Conservation (phyloP, 2,113 vertebrate species). For the Anseranas semipalmata region DNA sequence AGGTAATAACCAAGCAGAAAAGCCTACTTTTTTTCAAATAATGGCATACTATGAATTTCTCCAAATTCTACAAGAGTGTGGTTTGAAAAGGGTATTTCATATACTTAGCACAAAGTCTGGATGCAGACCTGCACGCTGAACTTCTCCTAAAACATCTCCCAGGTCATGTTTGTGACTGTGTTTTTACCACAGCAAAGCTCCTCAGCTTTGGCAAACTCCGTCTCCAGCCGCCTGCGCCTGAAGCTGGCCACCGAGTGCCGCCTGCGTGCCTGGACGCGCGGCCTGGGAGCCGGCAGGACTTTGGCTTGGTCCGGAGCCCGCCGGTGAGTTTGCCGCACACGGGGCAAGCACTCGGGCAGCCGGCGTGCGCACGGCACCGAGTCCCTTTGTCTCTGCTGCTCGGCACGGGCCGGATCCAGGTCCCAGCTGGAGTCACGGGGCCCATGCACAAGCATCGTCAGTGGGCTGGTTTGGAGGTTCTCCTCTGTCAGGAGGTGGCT, state of each 20-base stretch:
- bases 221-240: rapidly evolving
- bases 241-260: rapidly evolving
- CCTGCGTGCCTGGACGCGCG: rapidly evolving
- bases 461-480: rapidly evolving
- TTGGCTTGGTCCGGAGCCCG: not conserved
- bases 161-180: rapidly evolving
- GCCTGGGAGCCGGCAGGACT: not conserved
- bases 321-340: rapidly evolving
- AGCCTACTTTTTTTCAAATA: not conserved
- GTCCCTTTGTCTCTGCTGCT: not conserved
- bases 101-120: not conserved
- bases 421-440: rapidly evolving
- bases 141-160: not conserved
- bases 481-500: not conserved
- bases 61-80: not conserved
- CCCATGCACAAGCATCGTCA: rapidly evolving
- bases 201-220: not conserved
- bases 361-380: not conserved
- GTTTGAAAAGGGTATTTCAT: not conserved
- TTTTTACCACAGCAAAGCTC: not conserved
- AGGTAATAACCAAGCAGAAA: not conserved
- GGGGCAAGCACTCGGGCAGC: rapidly evolving
- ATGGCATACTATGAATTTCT: not conserved
- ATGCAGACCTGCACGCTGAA: not conserved
- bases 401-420: rapidly evolving